phyloP scores from a whole-genome alignment of 2,888 invertebrate genomes.

The Mythimna ferrago region DNA sequence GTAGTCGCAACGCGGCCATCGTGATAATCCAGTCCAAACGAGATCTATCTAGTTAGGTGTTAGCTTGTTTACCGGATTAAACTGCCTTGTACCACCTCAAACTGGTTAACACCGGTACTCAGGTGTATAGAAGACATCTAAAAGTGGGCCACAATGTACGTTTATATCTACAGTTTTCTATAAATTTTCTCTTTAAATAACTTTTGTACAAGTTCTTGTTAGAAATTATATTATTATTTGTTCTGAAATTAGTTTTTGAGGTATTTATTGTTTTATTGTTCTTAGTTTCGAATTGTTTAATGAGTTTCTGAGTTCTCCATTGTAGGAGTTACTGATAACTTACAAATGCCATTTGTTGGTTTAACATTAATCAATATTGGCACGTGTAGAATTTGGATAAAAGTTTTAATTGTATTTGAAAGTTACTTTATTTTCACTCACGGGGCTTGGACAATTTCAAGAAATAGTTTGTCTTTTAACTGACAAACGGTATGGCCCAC shows the following conservation, averaged over 20 bases:
- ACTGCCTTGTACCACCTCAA: constrained; percentile 53
- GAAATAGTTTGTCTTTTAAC: neutral
- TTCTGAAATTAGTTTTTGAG: constrained; percentile 39
- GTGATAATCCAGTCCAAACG: constrained; percentile 81
- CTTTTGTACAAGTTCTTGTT: constrained; percentile 19
- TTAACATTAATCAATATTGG: constrained; percentile 17
- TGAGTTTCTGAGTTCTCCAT: constrained; percentile 21
- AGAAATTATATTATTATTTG: constrained; percentile 44
- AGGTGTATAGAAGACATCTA: constrained; percentile 42
- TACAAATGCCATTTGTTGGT: constrained; percentile 18
- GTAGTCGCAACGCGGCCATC: constrained; percentile 68
- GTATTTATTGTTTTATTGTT: constrained; percentile 32
- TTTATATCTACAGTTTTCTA: constrained; percentile 15
- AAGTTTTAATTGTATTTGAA: neutral
- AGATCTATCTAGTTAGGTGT: constrained; percentile 79
- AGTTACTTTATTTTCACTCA: neutral
- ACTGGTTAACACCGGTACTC: constrained; percentile 56
- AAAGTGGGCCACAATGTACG: constrained; percentile 16
- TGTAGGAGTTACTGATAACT: constrained; percentile 34
- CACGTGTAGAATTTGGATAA: neutral
- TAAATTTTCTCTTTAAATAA: constrained; percentile 30
- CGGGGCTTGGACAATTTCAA: too few relatives aligned
- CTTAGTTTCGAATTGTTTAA: constrained; percentile 40
- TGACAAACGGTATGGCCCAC: neutral
- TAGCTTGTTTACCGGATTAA: constrained; percentile 78